These are phyloP conservation scores for Ochotona princeps DNA, from an alignment of 2,113 vertebrate species.

Conservation along the genomic window DNA sequence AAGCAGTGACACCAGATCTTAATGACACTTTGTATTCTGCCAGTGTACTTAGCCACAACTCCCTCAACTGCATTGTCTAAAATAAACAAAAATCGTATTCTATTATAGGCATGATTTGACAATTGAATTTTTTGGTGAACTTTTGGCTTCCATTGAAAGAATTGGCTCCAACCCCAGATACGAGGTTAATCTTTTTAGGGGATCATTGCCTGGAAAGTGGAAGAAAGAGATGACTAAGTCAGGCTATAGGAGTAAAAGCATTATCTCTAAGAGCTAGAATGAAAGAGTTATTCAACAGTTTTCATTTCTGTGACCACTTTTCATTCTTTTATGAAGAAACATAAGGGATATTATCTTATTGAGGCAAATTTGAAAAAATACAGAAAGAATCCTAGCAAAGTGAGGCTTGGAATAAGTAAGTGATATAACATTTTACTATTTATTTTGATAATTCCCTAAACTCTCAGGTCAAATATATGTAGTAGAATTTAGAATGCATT, in stretches of 20 bases:
- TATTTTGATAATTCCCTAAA: slow-evolving; percentile 74
- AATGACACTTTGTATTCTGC: slow-evolving; percentile 66
- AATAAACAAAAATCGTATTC: slow-evolving; percentile 76
- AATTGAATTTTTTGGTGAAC: slow-evolving; percentile 74
- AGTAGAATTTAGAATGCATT: slow-evolving; percentile 50
- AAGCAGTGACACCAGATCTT: slow-evolving; percentile 45
- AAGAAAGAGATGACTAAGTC: slow-evolving; percentile 49
- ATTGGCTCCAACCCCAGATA: slow-evolving; percentile 71
- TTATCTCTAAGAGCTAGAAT: slow-evolving; percentile 24
- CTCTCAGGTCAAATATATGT: slow-evolving; percentile 49
- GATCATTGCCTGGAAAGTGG: slow-evolving; percentile 55
- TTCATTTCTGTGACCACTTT: neutral
- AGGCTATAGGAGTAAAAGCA: neutral
- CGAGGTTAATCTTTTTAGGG: slow-evolving; percentile 75
- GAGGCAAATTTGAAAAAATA: slow-evolving; percentile 62
- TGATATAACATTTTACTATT: slow-evolving; percentile 61
- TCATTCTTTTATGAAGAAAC: slow-evolving; percentile 45
- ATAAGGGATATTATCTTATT: slow-evolving; percentile 57
- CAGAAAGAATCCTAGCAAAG: slow-evolving; percentile 18
- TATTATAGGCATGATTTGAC: slow-evolving; percentile 70
- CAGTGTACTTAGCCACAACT: slow-evolving; percentile 52
- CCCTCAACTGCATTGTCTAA: slow-evolving; percentile 56
- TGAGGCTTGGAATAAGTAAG: slow-evolving; percentile 70
- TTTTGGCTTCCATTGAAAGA: slow-evolving; percentile 75
- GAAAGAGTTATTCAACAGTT: neutral